Evolutionary conservation across 1,140 invertebrate species (phyloP).

Genomic region (Paraescarpia echinospica): DNA sequence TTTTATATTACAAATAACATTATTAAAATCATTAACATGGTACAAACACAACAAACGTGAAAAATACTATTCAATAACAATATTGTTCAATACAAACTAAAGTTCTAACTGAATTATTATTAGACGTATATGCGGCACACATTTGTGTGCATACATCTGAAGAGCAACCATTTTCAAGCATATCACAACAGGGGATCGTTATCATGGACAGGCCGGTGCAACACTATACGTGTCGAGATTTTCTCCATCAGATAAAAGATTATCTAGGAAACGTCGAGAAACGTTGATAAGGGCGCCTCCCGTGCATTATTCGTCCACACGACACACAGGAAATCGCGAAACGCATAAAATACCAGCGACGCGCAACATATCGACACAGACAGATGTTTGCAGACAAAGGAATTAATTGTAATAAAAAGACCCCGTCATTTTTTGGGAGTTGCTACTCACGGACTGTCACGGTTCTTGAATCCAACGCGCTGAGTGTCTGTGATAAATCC

Average conservation of each 20-base stretch:
- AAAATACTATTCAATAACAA: background rate
- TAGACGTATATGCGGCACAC: background rate
- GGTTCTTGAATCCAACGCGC: background rate
- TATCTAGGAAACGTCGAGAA: background rate
- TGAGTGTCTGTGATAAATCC: background rate
- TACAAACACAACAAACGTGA: background rate
- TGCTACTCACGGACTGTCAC: background rate
- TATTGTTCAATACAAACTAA: background rate
- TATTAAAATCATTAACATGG: background rate
- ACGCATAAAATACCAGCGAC: background rate
- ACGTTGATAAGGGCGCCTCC: background rate
- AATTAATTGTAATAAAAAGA: background rate
- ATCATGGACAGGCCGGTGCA: background rate
- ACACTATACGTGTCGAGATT: background rate
- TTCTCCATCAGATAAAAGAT: background rate
- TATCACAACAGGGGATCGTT: background rate
- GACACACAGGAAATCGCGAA: background rate
- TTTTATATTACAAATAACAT: too few species aligned
- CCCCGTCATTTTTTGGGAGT: background rate
- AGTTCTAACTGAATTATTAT: background rate
- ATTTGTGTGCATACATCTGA: background rate
- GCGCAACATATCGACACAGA: background rate
- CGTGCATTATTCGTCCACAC: background rate
- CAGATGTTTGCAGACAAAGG: background rate
- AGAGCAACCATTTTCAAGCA: background rate